Evolutionary conservation across 2,113 vertebrate genomes (phyloP), one percentile per base, ranked within the genome.

Genomic region (Prionailurus bengalensis): DNA sequence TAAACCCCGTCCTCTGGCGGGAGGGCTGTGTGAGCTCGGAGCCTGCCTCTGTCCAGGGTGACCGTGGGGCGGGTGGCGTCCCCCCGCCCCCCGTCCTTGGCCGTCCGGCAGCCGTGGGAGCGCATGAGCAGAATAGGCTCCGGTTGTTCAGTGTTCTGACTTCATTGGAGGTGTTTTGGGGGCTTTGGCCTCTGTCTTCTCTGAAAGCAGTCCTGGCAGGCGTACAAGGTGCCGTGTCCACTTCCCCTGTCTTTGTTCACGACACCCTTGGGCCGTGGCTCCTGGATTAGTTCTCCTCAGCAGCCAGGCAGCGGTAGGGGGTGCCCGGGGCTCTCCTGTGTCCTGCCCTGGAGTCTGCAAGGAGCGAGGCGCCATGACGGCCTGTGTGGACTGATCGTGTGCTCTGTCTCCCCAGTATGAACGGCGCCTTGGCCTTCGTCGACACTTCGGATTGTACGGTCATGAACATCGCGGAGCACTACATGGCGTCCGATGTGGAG

Each of bases 381-480:
- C 29, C 0, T 0, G 1, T 14, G 29, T 13, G 31, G 1, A 0
- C 48, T 53, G 15, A 73, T 29, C 0, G 0, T 21, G 53, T 17
- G 65, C 88, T 83, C 33, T 95, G 29, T 93, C 36, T 76, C 95
- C 85, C 9, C 98, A 99, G 99, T 97, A 99, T 99, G 99, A 99
- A 99, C 0, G 99, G 99, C 73, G 99, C 99, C 95, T 99, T 99
- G 78, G 99, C 99, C 0, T 99, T 99, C 85, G 99, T 99, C 9
- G 99, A 99, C 98, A 99, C 99, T 0, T 99, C 99, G 0, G 99
- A 99, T 98, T 99, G 99, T 98, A 99, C 99, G 31, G 99, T 99
- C 99, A 99, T 99, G 99, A 99, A 99, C 98, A 99, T 99, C 27
- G 99, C 99, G 0, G 99, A 99, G 94, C 99, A 99, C 97, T 99